Conservation (phyloP, 2,888 invertebrate genomes). For the Drosophila ezoana region DNA sequence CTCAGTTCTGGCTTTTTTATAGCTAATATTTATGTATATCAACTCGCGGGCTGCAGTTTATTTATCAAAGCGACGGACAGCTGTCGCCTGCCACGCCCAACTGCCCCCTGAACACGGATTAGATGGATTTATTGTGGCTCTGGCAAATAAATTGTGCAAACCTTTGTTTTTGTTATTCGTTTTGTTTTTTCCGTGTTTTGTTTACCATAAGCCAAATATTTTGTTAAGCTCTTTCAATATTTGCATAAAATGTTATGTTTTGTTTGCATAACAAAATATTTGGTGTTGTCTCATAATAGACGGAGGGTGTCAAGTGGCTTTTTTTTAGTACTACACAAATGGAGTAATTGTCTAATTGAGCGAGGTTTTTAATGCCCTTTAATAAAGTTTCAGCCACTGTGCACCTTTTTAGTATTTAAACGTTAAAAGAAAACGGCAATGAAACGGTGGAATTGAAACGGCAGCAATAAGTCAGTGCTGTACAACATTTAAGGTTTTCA, state of each 20-base stretch:
- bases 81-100: constrained; percentile 41
- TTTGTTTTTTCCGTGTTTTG: constrained; percentile 6
- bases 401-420: too few species aligned
- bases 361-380: neutral
- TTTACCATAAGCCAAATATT: constrained; percentile 24
- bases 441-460: too few species aligned
- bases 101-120: constrained; percentile 39
- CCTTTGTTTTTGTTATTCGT: neutral
- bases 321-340: too few species aligned
- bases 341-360: neutral
- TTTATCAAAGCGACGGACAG: constrained; percentile 60
- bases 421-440: too few species aligned
- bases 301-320: neutral
- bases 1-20: constrained; percentile 46
- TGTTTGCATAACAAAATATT: neutral
- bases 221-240: constrained; percentile 10
- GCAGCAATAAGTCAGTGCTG: too few species aligned
- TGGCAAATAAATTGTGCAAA: constrained; percentile 47
- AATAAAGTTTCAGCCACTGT: neutral
- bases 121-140: constrained; percentile 65
- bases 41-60: constrained; percentile 55
- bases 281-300: neutral
- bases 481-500: too few species aligned
- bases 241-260: neutral
- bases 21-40: constrained; percentile 64